Evolutionary conservation across 2,888 invertebrate species (phyloP).

Genomic region (Polymixis flavicincta): DNA sequence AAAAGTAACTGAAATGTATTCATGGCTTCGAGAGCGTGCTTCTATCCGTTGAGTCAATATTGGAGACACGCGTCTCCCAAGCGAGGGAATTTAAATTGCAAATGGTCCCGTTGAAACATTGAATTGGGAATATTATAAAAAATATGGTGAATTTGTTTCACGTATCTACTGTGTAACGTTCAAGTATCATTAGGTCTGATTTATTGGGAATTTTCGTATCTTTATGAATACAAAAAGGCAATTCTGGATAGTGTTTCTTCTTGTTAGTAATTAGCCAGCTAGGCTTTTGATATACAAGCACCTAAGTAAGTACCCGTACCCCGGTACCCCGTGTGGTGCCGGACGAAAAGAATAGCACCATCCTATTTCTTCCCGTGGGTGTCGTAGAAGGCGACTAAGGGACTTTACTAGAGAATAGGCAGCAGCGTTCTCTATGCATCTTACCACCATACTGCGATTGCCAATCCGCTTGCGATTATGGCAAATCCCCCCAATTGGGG

Average conservation of each 20-base stretch:
- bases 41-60: conserved; percentile 76
- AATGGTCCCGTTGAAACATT: conserved; percentile 79
- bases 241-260: background rate
- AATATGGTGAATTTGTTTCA: conserved; percentile 40
- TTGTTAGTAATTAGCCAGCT: background rate
- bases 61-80: conserved; percentile 77
- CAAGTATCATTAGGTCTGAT: conserved; percentile 14
- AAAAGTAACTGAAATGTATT: conserved; percentile 61
- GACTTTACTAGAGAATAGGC: too few species aligned
- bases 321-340: too few species aligned
- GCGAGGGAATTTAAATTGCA: conserved; percentile 81
- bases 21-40: conserved; percentile 61
- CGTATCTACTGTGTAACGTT: conserved; percentile 8
- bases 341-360: too few species aligned
- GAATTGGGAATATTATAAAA: conserved; percentile 73
- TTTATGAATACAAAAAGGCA: background rate
- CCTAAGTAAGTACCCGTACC: background rate
- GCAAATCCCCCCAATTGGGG: too few species aligned
- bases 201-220: conserved; percentile 23
- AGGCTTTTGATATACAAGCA: background rate
- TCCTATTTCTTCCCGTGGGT: too few species aligned
- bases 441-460: too few species aligned
- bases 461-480: too few species aligned
- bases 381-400: too few species aligned
- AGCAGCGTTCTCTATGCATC: too few species aligned